Conservation (phyloP, 2,888 invertebrate species). For the Cepaea hortensis region DNA sequence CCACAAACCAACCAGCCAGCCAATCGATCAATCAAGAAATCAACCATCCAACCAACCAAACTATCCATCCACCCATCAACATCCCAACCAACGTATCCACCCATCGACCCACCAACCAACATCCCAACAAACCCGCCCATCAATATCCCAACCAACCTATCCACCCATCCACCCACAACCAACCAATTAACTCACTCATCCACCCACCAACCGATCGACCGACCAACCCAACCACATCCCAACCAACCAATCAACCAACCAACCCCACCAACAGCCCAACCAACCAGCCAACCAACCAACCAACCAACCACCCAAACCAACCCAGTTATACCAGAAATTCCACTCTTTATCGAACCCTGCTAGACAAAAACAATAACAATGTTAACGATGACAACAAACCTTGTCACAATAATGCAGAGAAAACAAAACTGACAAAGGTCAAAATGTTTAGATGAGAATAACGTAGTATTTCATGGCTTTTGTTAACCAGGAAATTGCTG, state of each 20-base stretch:
- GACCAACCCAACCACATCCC: neutral
- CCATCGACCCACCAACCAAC: neutral
- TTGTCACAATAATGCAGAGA: too few relatives aligned
- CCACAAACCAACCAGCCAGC: neutral
- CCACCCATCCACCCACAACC: neutral
- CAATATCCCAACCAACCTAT: neutral
- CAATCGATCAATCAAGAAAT: neutral
- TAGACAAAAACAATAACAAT: too few relatives aligned
- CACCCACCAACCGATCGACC: neutral
- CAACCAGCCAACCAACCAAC: neutral
- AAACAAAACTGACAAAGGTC: too few relatives aligned
- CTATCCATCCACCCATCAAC: neutral
- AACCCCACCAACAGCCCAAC: neutral
- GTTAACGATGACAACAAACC: too few relatives aligned
- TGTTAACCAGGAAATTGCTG: too few relatives aligned
- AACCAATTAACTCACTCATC: neutral
- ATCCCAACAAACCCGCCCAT: neutral
- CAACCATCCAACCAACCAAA: too few relatives aligned
- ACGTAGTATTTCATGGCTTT: too few relatives aligned
- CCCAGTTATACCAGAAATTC: neutral
- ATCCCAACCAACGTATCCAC: neutral
- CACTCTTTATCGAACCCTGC: too few relatives aligned
- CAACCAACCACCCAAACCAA: neutral
- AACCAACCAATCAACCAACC: neutral
- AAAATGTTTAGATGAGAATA: too few relatives aligned